Conservation (phyloP, 2,797 vertebrate genomes). For the Heliangelus exortis region DNA sequence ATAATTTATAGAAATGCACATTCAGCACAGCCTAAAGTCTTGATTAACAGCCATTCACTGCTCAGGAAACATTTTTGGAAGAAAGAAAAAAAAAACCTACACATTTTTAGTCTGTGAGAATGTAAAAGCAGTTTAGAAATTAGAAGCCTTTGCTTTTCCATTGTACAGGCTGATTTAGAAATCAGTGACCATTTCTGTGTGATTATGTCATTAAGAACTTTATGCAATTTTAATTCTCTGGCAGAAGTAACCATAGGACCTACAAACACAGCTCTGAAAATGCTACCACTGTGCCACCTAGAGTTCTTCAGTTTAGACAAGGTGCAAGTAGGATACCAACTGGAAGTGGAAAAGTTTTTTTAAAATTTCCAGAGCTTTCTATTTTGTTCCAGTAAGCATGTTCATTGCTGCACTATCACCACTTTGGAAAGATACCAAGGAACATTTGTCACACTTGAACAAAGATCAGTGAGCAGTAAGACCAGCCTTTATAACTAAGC, state of each 20-base stretch:
- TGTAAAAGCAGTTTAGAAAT: not conserved
- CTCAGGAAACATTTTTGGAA: not conserved
- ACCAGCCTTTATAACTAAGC: not conserved
- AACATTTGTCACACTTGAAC: constrained; percentile 40
- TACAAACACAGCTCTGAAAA: not conserved
- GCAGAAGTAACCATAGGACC: not conserved
- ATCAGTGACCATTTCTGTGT: not conserved
- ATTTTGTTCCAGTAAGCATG: not conserved
- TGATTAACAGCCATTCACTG: not conserved
- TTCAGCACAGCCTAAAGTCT: not conserved
- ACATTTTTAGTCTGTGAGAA: not conserved
- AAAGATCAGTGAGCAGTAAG: not conserved
- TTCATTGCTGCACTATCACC: not conserved
- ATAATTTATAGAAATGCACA: not conserved
- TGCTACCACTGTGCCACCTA: not conserved
- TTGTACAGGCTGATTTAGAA: not conserved
- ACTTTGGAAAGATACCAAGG: not conserved
- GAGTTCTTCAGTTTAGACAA: not conserved
- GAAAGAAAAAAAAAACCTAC: not conserved
- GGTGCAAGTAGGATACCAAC: not conserved
- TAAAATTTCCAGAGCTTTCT: not conserved
- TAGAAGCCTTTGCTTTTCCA: not conserved
- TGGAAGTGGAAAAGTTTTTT: not conserved
- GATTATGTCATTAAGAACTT: not conserved
- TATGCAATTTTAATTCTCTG: not conserved